Evolutionary conservation across 2,113 vertebrate species (phyloP), one percentile per base, ranked within the genome.

Genomic region (Aptenodytes patagonicus): DNA sequence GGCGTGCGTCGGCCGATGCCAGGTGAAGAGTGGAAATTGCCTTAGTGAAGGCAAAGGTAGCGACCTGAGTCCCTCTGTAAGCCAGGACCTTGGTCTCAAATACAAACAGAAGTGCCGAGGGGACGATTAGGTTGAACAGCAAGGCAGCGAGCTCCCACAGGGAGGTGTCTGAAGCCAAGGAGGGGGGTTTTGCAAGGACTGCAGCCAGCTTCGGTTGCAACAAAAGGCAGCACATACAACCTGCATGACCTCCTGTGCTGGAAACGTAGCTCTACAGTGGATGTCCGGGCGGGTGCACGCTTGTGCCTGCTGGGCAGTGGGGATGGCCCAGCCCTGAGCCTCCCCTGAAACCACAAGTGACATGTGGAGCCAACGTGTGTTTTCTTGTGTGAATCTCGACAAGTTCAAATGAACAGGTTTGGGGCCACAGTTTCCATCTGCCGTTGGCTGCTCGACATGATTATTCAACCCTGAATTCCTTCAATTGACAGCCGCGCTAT

Each of bases 401-500:
- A 5, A 66, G 79, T 91, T 92, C 58, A 73, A 77, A 70, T 31
- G 62, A 78, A 52, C 94, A 91, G 89, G 87, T 96, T 73, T 91
- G 82, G 68, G 84, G 68, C 79, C 68, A 11, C 0, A 0, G 18
- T 49, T 94, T 83, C 83, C 90, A 71, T 86, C 69, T 93, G 90
- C 87, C 1, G 1, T 77, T 71, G 76, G 49, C 78, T 85, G 54
- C 49, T 73, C 14, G 18, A 70, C 1, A 13, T 76, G 87, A 94
- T 95, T 89, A 89, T 95, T 95, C 95, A 96, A 84, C 75, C n/a
- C 87, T 24, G 34, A 94, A 95, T 96, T 95, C 90, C 64, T 96
- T 80, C 82, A 89, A 69, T 32, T 93, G 94, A 95, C 91, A 95
- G 71, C 55, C 0, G 0, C 0, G n/a, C 96, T 96, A 94, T 96